Conservation (phyloP, 2,888 invertebrate species). For the Synergus umbraculus region DNA sequence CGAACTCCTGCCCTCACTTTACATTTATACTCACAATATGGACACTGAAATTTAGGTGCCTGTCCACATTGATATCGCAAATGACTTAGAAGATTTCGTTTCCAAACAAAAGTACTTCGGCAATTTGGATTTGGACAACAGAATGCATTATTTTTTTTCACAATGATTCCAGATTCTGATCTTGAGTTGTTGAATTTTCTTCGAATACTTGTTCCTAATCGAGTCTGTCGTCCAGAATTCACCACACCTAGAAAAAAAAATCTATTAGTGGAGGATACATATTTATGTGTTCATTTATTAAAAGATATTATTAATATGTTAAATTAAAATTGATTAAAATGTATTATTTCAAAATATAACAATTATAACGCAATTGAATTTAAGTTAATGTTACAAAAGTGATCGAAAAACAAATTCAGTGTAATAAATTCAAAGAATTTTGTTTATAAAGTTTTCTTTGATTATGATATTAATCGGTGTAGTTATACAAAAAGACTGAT, state of each 20-base stretch:
- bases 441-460: neutral
- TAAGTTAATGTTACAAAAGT: neutral
- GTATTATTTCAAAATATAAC: too few species aligned
- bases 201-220: neutral
- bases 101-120: conserved; percentile 60
- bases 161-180: neutral
- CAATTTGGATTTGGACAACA: conserved; percentile 64
- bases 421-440: neutral
- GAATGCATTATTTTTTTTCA: conserved; percentile 11
- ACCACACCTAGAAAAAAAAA: conserved; percentile 7
- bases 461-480: too few species aligned
- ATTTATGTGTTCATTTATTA: neutral
- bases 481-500: neutral
- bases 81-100: conserved; percentile 72
- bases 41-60: conserved; percentile 67
- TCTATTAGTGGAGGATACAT: neutral
- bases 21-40: conserved; percentile 66
- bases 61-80: conserved; percentile 80
- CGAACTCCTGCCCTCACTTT: conserved; percentile 65
- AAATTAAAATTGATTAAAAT: too few species aligned
- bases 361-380: too few species aligned
- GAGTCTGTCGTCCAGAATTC: neutral
- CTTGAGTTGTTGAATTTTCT: conserved; percentile 14
- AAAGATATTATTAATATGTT: too few species aligned
- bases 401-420: neutral